Conservation (phyloP, 2,888 invertebrate genomes). For the Dichetophora obliterata region DNA sequence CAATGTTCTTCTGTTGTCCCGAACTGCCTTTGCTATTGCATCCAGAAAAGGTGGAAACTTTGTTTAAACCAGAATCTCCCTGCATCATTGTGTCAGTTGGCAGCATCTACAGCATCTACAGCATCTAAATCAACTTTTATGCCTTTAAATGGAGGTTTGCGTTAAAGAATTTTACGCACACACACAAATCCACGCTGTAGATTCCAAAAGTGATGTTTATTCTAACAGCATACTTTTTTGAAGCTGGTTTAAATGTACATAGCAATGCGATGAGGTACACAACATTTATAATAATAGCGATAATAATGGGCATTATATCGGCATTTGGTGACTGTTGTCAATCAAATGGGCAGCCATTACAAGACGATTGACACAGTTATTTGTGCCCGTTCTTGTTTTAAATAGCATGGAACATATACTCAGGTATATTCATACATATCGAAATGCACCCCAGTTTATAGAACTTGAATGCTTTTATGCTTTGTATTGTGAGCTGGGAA, state of each 20-base stretch:
- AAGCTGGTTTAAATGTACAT: no score
- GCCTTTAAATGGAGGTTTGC: slow-evolving; percentile 18
- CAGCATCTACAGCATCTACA: slow-evolving; percentile 8
- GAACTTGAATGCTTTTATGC: not conserved
- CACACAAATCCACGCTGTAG: not conserved
- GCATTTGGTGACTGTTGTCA: slow-evolving; percentile 19
- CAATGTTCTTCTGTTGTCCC: not conserved
- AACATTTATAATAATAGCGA: slow-evolving; percentile 3
- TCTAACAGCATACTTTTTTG: no score
- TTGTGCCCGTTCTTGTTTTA: slow-evolving; percentile 5
- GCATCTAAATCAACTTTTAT: slow-evolving; percentile 14
- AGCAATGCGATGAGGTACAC: no score
- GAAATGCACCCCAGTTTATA: not conserved
- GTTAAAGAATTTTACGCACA: slow-evolving; percentile 27
- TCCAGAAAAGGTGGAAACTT: no score
- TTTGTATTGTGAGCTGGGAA: not conserved
- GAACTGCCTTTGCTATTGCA: not conserved
- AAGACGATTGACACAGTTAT: slow-evolving; percentile 22
- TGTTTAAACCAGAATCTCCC: not conserved
- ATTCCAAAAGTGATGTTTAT: not conserved
- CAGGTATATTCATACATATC: not conserved
- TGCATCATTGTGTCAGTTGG: slow-evolving; percentile 8
- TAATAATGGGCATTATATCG: slow-evolving; percentile 2
- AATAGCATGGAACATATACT: slow-evolving; percentile 4
- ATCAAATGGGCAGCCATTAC: slow-evolving; percentile 16